Evolutionary conservation across 1,140 invertebrate species (phyloP).

Genomic region (Caligus rogercresseyi): DNA sequence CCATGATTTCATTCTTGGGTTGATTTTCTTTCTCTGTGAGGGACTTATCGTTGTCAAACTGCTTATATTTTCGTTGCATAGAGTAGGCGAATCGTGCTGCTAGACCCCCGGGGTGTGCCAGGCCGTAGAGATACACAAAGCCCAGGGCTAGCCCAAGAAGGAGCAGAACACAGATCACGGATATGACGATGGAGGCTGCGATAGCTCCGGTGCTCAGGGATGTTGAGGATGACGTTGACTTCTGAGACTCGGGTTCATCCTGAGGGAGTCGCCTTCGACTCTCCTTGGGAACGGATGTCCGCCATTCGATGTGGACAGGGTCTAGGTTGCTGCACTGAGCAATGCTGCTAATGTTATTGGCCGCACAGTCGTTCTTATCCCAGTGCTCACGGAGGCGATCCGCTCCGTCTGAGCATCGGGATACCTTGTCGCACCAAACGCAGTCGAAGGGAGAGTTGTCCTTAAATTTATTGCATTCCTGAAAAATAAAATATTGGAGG

Average conservation of each 20-base stretch:
- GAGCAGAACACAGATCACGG: not conserved
- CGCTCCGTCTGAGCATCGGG: conserved; percentile 15
- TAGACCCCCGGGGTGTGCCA: not conserved
- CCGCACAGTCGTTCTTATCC: conserved; percentile 10
- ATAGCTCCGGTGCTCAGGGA: not conserved
- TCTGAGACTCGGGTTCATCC: not conserved
- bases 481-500: not conserved
- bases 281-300: conserved; percentile 7
- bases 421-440: conserved; percentile 1
- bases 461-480: not conserved
- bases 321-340: not conserved
- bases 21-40: not conserved
- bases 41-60: conserved; percentile 5
- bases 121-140: conserved; percentile 12
- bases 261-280: too few relatives aligned
- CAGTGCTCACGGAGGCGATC: conserved; percentile 14
- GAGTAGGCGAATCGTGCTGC: not conserved
- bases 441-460: conserved; percentile 8
- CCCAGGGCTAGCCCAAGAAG: not conserved
- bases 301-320: conserved; percentile 9
- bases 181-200: not conserved
- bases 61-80: conserved; percentile 5
- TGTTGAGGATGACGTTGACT: conserved; percentile 5
- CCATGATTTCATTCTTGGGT: not conserved
- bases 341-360: conserved; percentile 1